Evolutionary conservation across 1,140 invertebrate species (phyloP), one percentile per base, ranked within the genome.

Genomic region (Drosophila paulistorum): DNA sequence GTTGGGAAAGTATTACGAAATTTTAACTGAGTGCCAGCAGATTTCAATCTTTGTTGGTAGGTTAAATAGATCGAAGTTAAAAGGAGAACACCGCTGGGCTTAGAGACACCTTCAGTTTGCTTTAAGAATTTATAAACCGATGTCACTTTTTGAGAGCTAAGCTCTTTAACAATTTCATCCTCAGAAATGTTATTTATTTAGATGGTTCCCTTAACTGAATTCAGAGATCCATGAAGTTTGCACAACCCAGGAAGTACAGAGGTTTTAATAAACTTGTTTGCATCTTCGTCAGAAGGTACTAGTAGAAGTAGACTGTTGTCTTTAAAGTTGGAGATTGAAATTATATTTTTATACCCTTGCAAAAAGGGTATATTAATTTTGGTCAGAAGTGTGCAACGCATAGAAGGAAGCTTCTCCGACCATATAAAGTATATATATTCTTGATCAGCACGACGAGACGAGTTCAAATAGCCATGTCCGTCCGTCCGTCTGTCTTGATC

Each of bases 81-180:
- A 10, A 70, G 23, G 7, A 60, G 17, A 33, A 65, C 61, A 23
- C 51, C 61, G 1, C n/a, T 35, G n/a, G 20, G 35, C n/a, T 71
- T 59, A 9, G 51, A 14, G 14, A 48, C 20, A 6, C 55, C 58
- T 5, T 61, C 35, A 6, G 20, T 35, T 55, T 45, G 33, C n/a
- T 48, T 68, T 2, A 51, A 26, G 54, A 73, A 69, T 30, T 74
- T 74, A 9, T 45, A 71, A n/a, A 62, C 13, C 14, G 59, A 30
- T 1, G 33, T 39, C 10, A 77, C 74, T 30, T 69, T 63, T 60
- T 65, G 57, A 13, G 67, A 51, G 37, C n/a, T 33, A 5, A 71
- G 33, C 41, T 71, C 68, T 59, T 64, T n/a, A 10, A 65, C 33
- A 42, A 75, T 75, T 66, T 75, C 64, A 5, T 65, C 33, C 51